Conservation (phyloP, 2,888 invertebrate genomes). For the Eremobia ochroleuca region DNA sequence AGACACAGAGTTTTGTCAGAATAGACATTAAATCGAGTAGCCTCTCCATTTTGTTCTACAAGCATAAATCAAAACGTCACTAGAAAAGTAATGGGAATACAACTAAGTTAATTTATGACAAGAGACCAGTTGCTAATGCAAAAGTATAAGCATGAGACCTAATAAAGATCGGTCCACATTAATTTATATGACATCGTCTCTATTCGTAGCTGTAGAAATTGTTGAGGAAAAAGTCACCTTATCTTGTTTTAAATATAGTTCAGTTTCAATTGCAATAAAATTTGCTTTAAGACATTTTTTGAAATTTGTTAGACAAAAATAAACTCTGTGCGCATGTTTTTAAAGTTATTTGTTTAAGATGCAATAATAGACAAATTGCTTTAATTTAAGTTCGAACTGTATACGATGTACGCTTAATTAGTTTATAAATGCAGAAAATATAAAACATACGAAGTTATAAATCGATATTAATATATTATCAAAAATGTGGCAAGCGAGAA, state of each 20-base stretch:
- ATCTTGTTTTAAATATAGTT: fast-evolving
- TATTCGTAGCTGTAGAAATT: slow-evolving; percentile 25
- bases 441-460: slow-evolving; percentile 45
- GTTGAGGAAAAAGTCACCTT: background rate
- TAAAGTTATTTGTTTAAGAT: background rate
- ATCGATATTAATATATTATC: slow-evolving; percentile 49
- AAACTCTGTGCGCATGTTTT: background rate
- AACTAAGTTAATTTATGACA: slow-evolving; percentile 14
- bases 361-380: background rate
- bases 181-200: no score
- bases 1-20: no score
- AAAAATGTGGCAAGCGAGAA: slow-evolving; percentile 24
- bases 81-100: slow-evolving; percentile 10
- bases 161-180: slow-evolving; percentile 26
- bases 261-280: background rate
- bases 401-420: slow-evolving; percentile 40
- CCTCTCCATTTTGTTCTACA: slow-evolving; percentile 22
- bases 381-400: background rate
- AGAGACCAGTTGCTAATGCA: slow-evolving; percentile 9
- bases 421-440: slow-evolving; percentile 63
- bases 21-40: background rate
- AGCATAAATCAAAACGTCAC: slow-evolving; percentile 28
- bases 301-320: background rate
- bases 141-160: slow-evolving; percentile 26
- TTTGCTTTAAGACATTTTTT: background rate